Evolutionary conservation across 2,113 vertebrate species (phyloP).

Genomic region (Heterotilapia buettikoferi): DNA sequence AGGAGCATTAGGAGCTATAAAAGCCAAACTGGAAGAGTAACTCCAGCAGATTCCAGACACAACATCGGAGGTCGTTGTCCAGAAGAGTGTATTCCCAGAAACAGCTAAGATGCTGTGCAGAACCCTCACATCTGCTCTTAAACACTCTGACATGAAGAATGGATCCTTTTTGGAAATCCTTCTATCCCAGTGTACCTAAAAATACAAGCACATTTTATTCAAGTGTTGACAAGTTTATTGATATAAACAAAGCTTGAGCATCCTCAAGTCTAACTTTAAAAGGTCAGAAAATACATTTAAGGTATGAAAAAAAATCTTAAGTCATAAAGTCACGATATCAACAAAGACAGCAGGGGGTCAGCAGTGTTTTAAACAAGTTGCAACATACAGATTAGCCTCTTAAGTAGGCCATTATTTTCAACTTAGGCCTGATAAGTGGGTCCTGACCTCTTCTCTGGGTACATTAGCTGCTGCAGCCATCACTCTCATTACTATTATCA

Average conservation of each 20-base stretch:
- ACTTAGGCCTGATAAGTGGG: constrained; percentile 51
- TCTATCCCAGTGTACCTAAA: not conserved
- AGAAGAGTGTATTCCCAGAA: not conserved
- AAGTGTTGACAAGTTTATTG: constrained; percentile 10
- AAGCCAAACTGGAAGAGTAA: not conserved
- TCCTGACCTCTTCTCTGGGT: constrained; percentile 43
- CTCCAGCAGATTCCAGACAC: not conserved
- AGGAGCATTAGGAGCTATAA: not conserved
- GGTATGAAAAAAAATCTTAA: not conserved
- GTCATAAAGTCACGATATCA: not conserved
- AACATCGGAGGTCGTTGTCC: not conserved
- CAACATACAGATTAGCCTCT: constrained; percentile 10
- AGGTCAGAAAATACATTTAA: constrained; percentile 2
- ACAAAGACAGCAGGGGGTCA: not conserved
- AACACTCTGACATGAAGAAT: not conserved
- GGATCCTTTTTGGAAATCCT: not conserved
- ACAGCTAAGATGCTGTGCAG: not conserved
- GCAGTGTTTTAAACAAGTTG: not conserved
- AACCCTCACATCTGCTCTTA: not conserved
- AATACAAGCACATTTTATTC: not conserved
- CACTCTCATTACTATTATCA: constrained; percentile 56
- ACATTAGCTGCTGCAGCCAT: constrained; percentile 53
- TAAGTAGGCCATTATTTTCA: constrained; percentile 51
- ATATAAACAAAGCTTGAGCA: not conserved
- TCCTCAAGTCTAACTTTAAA: constrained; percentile 20